Evolutionary conservation across 37 sponge, comb jelly and placozoan species (phyloP).

Genomic region (Corticium candelabrum): DNA sequence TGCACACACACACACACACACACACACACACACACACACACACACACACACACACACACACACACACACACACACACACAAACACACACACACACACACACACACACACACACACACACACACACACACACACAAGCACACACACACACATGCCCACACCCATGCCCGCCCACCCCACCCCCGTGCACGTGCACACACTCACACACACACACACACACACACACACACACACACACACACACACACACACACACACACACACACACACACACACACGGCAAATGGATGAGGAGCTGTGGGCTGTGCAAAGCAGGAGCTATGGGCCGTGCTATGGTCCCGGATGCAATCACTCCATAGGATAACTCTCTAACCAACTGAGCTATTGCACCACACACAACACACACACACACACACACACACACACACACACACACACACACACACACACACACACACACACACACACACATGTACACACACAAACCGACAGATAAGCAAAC

Average conservation of each 20-base stretch:
- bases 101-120: not conserved
- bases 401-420: not conserved
- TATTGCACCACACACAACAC: no score
- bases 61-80: no score
- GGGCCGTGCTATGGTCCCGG: not conserved
- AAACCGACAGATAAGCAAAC: no score
- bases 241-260: not conserved
- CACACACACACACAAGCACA: conserved; percentile 5
- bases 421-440: no score
- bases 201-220: conserved; percentile 5
- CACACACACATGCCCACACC: not conserved
- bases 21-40: conserved; percentile 5
- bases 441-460: no score
- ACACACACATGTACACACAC: not conserved
- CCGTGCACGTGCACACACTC: not conserved
- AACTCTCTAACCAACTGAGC: no score
- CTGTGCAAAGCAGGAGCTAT: not conserved
- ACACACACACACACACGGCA: no score
- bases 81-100: conserved; percentile 3
- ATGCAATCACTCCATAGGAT: no score
- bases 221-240: conserved; percentile 5
- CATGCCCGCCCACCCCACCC: not conserved
- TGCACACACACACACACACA: conserved; percentile 3
- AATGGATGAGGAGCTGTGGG: no score
- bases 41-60: conserved; percentile 5